These are phyloP conservation scores for Chondrilla cf. caribensis DNA, from an alignment of 37 sponge, comb jelly and placozoan genomes.

Conservation along the genomic window DNA sequence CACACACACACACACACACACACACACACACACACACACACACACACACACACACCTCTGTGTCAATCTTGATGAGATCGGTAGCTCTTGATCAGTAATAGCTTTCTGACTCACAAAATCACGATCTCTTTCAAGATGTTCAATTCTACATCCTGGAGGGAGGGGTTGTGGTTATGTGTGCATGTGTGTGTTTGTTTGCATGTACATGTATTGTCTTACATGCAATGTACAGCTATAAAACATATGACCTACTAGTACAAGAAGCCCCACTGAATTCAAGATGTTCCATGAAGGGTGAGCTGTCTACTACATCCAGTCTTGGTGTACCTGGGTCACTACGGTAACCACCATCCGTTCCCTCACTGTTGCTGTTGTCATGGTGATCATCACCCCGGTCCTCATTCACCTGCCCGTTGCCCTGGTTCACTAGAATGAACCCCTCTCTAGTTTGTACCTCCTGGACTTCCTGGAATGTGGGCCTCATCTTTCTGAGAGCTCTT, in stretches of 20 bases:
- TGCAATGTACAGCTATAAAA: no score
- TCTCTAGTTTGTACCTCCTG: conserved; percentile 3
- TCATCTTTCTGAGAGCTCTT: background rate
- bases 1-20: conserved; percentile 37
- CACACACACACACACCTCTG: conserved; percentile 45
- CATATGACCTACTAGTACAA: no score
- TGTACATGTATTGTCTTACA: no score
- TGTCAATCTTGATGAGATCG: no score
- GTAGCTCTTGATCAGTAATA: no score
- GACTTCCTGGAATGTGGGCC: background rate
- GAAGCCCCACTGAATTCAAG: no score
- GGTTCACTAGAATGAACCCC: conserved; percentile 1
- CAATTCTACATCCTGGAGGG: background rate
- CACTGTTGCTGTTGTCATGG: background rate
- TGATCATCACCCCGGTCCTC: background rate
- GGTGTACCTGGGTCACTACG: background rate
- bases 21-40: conserved; percentile 42
- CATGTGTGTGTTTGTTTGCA: no score
- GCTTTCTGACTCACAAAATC: no score
- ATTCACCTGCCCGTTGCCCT: background rate
- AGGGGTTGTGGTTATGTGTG: background rate
- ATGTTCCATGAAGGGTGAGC: no score
- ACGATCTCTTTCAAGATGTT: background rate
- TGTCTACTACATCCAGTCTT: no score
- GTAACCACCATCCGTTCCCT: background rate